Evolutionary conservation across 1,140 invertebrate genomes (phyloP).

Genomic region (Brachionus asplanchnoidis): DNA sequence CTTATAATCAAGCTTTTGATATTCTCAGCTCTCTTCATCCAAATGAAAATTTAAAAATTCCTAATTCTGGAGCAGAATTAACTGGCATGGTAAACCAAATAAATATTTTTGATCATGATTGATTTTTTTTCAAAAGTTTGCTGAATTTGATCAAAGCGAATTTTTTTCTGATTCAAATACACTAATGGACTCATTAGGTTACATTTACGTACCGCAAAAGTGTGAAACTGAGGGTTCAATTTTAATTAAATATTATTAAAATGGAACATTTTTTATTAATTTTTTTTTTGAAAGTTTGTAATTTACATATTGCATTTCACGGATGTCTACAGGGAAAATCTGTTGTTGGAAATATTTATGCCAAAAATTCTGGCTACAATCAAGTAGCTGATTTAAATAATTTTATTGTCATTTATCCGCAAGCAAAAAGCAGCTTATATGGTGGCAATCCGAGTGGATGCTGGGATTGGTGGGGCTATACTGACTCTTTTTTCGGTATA

Average conservation of each 20-base stretch:
- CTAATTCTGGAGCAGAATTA: conserved; percentile 24
- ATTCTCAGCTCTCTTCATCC: conserved; percentile 54
- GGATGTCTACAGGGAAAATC: conserved; percentile 54
- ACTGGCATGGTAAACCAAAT: not conserved
- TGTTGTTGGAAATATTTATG: conserved; percentile 50
- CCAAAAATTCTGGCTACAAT: conserved; percentile 53
- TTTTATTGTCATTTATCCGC: conserved; percentile 57
- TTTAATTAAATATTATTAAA: not conserved
- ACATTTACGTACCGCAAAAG: conserved; percentile 51
- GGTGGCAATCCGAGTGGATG: conserved; percentile 52
- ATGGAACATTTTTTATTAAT: not conserved
- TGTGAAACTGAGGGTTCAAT: conserved; percentile 45
- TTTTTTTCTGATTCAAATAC: conserved; percentile 48
- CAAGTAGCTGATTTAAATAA: conserved; percentile 57
- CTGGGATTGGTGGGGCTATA: conserved; percentile 58
- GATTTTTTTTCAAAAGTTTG: conserved; percentile 43
- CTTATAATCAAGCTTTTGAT: conserved; percentile 54
- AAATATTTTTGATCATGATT: not conserved
- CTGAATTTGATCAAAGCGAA: conserved; percentile 50
- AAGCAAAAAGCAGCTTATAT: conserved; percentile 46
- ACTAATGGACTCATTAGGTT: conserved; percentile 52
- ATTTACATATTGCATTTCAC: conserved; percentile 56
- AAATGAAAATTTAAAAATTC: conserved; percentile 44
- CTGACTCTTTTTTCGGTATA: conserved; percentile 48
- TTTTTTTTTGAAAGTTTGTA: conserved; percentile 46